Percentiles rank a stretch among this genome's conserved stretches.
Evolutionary conservation across 2,888 invertebrate genomes (phyloP).

Genomic region (Polymixis lichenea): DNA sequence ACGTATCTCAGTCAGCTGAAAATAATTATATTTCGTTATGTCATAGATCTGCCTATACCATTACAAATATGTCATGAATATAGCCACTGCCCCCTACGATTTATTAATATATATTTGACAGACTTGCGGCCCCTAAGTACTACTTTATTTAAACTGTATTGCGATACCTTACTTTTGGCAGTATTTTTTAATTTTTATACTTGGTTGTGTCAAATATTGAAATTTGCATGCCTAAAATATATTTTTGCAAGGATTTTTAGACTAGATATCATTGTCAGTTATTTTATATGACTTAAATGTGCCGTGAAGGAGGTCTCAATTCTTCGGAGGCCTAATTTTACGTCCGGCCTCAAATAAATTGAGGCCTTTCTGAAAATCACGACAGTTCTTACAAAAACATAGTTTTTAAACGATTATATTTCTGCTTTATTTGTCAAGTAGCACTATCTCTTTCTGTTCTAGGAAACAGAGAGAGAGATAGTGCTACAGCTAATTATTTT

Average conservation of each 20-base stretch:
- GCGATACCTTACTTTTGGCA: constrained; percentile 59
- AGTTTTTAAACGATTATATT: neutral
- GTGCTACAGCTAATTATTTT: neutral
- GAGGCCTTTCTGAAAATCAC: neutral
- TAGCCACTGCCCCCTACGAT: constrained; percentile 42
- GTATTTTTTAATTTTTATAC: constrained; percentile 41
- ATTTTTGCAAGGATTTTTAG: neutral
- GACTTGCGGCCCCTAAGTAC: constrained; percentile 65
- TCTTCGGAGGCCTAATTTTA: neutral
- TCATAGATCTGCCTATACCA: neutral
- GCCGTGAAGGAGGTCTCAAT: neutral
- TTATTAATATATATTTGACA: constrained; percentile 48
- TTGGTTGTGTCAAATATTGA: constrained; percentile 46
- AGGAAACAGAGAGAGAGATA: neutral
- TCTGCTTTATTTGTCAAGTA: neutral
- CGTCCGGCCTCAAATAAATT: neutral
- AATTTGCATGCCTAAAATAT: neutral
- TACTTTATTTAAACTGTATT: constrained; percentile 45
- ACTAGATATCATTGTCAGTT: constrained; percentile 34
- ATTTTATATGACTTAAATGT: neutral
- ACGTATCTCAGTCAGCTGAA: neutral
- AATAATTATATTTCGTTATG: neutral
- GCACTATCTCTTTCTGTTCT: neutral
- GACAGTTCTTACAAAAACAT: neutral
- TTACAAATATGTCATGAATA: constrained; percentile 35